Evolutionary conservation across 2,113 vertebrate species (phyloP), one percentile per base, ranked within the genome.

Genomic region (Peromyscus maniculatus): DNA sequence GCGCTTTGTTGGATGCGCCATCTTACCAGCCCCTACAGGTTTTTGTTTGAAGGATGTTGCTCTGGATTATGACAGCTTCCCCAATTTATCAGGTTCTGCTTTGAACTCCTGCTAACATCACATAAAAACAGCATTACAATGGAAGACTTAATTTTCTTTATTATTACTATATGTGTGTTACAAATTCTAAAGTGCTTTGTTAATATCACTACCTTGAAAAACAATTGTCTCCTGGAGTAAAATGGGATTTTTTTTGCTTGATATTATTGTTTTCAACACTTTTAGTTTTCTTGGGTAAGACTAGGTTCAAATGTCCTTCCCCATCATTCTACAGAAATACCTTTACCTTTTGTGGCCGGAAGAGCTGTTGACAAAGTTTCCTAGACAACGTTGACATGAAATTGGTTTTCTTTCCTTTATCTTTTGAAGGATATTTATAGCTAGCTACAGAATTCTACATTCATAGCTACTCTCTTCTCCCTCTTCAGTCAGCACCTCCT

Each of bases 361-460:
- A 59, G 46, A 87, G 16, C 28, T 79, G 28, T 69, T 94, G 49
- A 74, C 84, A 33, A 83, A 84, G 87, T 79, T 8, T 93, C 3
- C 49, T 46, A 43, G 43, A 5, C 67, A 46, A 16, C 36, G n/a
- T 87, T 89, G 89, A 83, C 28, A 33, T 77, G 17, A 75, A 94
- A 86, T 15, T 69, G 33, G 55, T 24, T 75, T 78, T 95, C 39
- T 69, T 90, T 46, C 46, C 5, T 80, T 86, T 69, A 46, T 2
- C 52, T 64, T 93, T 88, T n/a, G 64, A 92, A 71, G 19, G 21
- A 26, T 66, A 57, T 66, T 82, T 89, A 97, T 93, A 72, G 19
- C 86, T 96, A 12, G 46, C 83, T 79, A 71, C 67, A 90, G 46
- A 90, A 95, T 94, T 93, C 66, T 87, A 77, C 36, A 16, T 69